Evolutionary conservation across 2,797 vertebrate genomes (phyloP).

Genomic region (Enteromius paludinosus): DNA sequence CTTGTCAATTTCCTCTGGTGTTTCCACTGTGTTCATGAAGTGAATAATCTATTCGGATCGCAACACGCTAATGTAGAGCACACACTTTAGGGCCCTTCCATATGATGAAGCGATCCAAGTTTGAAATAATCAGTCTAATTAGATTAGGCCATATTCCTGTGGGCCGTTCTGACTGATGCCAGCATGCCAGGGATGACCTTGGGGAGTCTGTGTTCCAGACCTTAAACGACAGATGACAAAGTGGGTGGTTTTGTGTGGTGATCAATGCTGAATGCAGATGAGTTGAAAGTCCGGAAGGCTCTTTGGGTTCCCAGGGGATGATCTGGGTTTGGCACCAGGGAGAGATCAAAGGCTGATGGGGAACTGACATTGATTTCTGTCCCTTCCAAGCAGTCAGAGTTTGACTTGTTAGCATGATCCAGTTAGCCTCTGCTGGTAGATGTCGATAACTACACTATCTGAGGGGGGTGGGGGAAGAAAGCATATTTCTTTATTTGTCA

Average conservation of each 20-base stretch:
- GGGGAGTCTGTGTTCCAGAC: conserved; percentile 52
- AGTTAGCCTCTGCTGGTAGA: conserved; percentile 22
- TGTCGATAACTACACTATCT: conserved; percentile 10
- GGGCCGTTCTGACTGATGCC: conserved; percentile 53
- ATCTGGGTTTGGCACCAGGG: conserved; percentile 37
- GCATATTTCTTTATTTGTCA: neutral
- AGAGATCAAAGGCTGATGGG: conserved; percentile 41
- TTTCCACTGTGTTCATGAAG: conserved; percentile 26
- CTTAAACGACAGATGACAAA: conserved; percentile 54
- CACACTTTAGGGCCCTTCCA: conserved; percentile 43
- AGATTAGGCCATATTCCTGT: conserved; percentile 52
- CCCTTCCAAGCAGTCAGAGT: neutral
- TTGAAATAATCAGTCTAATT: conserved; percentile 62
- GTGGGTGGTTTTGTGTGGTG: conserved; percentile 47
- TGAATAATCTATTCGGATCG: conserved; percentile 50
- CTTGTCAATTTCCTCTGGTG: conserved; percentile 1
- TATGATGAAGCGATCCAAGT: conserved; percentile 47
- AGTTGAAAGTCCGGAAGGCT: conserved; percentile 32
- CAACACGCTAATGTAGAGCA: conserved; percentile 50
- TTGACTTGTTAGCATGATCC: conserved; percentile 17
- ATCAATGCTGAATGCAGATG: conserved; percentile 54
- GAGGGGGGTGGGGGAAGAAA: neutral
- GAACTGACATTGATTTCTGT: conserved; percentile 34
- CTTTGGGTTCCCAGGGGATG: conserved; percentile 28
- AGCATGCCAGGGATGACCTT: conserved; percentile 60